Conservation (phyloP, 92 coral and sea anemone species). For the Zoanthus sansibaricus region DNA sequence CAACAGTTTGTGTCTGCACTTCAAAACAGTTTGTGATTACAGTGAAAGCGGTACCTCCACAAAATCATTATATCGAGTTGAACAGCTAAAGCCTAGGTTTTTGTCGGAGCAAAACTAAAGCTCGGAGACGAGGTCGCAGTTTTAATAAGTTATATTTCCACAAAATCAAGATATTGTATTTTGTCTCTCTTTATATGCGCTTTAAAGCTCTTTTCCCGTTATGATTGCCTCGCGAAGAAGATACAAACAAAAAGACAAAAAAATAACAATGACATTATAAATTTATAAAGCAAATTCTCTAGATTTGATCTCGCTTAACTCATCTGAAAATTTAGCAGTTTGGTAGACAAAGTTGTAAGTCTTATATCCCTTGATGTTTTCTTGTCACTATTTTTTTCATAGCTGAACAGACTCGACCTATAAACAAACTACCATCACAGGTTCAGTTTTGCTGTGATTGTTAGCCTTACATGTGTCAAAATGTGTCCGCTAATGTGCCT, state of each 20-base stretch:
- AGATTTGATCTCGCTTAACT: conserved; percentile 46
- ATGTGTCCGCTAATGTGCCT: conserved; percentile 26
- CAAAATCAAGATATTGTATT: background rate
- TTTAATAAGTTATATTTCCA: no score
- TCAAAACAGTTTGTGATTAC: conserved; percentile 5
- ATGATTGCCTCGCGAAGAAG: conserved; percentile 1
- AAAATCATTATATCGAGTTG: conserved; percentile 25
- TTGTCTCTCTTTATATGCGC: background rate
- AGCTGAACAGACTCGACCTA: background rate
- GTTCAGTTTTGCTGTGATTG: conserved; percentile 20
- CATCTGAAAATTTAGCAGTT: conserved; percentile 8
- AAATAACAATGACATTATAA: conserved; percentile 29
- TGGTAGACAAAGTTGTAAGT: background rate
- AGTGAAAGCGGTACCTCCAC: background rate
- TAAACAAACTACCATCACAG: background rate
- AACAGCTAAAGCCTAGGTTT: background rate
- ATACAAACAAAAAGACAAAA: background rate
- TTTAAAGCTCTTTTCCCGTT: background rate
- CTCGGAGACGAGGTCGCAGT: background rate
- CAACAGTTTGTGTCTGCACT: conserved; percentile 11
- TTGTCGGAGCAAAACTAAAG: background rate
- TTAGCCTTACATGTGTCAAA: conserved; percentile 34
- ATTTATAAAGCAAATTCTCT: conserved; percentile 34
- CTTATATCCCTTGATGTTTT: background rate
- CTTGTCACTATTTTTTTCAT: background rate